Percentiles rank a stretch among this genome's conserved stretches.
phyloP scores from a whole-genome alignment of 2,113 vertebrate genomes.

The Platanista minor region DNA sequence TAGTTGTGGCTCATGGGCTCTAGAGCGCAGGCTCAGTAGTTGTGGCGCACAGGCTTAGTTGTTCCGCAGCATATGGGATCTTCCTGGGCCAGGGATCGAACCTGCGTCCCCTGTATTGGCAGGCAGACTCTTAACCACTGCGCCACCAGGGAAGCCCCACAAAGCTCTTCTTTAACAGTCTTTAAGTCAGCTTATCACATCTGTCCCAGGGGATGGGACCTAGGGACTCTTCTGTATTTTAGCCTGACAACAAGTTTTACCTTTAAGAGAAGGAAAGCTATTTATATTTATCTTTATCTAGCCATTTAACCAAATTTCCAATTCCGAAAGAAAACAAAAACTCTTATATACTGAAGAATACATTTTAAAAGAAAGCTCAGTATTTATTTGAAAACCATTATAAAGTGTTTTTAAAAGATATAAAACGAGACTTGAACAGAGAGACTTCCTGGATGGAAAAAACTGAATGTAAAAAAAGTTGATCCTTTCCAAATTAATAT shows the following conservation, averaged over 20 bases:
- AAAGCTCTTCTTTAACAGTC: not conserved
- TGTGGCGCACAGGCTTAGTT: too few relatives aligned
- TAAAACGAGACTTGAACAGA: not conserved
- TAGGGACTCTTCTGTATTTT: not conserved
- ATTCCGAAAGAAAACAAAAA: not conserved
- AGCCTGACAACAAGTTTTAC: not conserved
- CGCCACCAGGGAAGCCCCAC: too few relatives aligned
- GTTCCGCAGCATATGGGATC: too few relatives aligned
- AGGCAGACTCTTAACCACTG: too few relatives aligned
- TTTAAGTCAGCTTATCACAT: not conserved
- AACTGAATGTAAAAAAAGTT: not conserved
- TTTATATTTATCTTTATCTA: not conserved
- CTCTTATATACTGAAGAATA: not conserved
- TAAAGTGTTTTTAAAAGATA: slow-evolving; percentile 10
- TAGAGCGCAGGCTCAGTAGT: too few relatives aligned
- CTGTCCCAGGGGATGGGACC: not conserved
- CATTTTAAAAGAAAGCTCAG: not conserved
- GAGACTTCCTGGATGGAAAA: not conserved
- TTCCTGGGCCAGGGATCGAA: too few relatives aligned
- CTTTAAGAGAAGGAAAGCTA: not conserved
- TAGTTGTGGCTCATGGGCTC: too few relatives aligned
- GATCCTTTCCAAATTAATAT: not conserved
- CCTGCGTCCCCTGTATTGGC: too few relatives aligned
- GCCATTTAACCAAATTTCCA: not conserved
- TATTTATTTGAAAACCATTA: not conserved